Base-by-base conservation (phyloP, 2,797 vertebrate species). In the Champsocephalus gunnari region DNA sequence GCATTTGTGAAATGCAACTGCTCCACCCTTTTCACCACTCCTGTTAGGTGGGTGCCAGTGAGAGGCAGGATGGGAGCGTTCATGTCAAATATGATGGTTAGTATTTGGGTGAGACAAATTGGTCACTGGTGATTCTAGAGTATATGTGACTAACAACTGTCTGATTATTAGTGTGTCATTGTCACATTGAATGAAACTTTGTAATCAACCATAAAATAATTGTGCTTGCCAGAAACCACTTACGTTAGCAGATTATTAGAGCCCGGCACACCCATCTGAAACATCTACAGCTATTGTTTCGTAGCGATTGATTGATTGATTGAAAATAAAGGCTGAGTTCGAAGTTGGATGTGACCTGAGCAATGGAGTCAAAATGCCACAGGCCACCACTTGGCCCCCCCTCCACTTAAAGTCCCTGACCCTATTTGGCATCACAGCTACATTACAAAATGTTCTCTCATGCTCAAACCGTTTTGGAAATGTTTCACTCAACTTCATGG, bases 51-150 rank as follows among this genome's bases (percentile, higher is more conserved):
- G 11, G 2, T 5, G 64, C 75, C 81, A 56, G 53, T 0, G 9
- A 69, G 38, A 43, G 14, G 49, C 32, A 56, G 62, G 70, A 66
- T 51, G 71, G 44, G 34, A 3, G 51, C 51, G 5, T 10, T 34
- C 5, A 12, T 5, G 1, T 80, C 67, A 73, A 51, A 13, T n/a
- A 12, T 28, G 1, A 43, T 2, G 13, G 63, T 60, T 69, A 12
- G 16, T 65, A 43, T 74, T 55, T 19, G 21, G n/a, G 81, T 81
- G 76, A 85, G 54, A 76, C 6, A 72, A 51, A 12, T 68, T 56
- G 17, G n/a, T 49, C n/a, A 12, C 3, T 49, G 2, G 6, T 60
- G 17, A 41, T 19, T 17, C 2, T 16, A 6, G 6, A 68, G 3
- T 24, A 45, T 32, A 54, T 21, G n/a, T 58, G 34, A 57, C 6